Percentiles rank a stretch among this genome's conserved stretches.
These are phyloP conservation scores for Archips xylosteana DNA, from an alignment of 2,888 invertebrate species.

Conservation along the genomic window DNA sequence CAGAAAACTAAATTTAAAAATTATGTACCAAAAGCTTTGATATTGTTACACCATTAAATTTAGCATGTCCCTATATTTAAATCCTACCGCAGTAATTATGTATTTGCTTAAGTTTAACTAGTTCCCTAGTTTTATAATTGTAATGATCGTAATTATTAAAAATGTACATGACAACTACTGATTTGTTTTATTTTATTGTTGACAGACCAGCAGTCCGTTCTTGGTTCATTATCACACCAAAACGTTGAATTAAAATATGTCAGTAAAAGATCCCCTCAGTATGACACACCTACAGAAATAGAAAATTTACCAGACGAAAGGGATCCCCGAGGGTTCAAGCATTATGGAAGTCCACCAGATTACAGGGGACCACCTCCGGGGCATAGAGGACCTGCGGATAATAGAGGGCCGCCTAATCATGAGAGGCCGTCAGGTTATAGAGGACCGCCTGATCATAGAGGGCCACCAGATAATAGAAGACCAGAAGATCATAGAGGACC, in stretches of 20 bases:
- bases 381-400: not conserved
- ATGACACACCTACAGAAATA: slow-evolving; percentile 1
- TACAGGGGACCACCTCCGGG: slow-evolving; percentile 13
- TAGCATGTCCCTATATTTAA: not conserved
- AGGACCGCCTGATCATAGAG: slow-evolving; percentile 8
- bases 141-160: not conserved
- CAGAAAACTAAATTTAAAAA: slow-evolving; percentile 46
- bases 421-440: slow-evolving; percentile 1
- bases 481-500: slow-evolving; percentile 10
- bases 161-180: not conserved
- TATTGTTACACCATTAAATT: not conserved
- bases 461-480: slow-evolving; percentile 7
- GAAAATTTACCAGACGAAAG: slow-evolving; percentile 17
- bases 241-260: slow-evolving; percentile 2
- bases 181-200: slow-evolving; percentile 31
- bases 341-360: slow-evolving; percentile 27
- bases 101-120: not conserved
- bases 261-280: slow-evolving; percentile 43
- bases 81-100: not conserved
- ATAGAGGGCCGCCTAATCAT: slow-evolving; percentile 13
- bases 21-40: not conserved
- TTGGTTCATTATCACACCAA: not conserved
- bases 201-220: slow-evolving; percentile 38
- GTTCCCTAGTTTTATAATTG: not conserved
- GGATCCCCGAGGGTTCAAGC: slow-evolving; percentile 4